These are phyloP conservation scores for Drosophila auraria DNA, from an alignment of 1,140 invertebrate genomes.

Conservation along the genomic window DNA sequence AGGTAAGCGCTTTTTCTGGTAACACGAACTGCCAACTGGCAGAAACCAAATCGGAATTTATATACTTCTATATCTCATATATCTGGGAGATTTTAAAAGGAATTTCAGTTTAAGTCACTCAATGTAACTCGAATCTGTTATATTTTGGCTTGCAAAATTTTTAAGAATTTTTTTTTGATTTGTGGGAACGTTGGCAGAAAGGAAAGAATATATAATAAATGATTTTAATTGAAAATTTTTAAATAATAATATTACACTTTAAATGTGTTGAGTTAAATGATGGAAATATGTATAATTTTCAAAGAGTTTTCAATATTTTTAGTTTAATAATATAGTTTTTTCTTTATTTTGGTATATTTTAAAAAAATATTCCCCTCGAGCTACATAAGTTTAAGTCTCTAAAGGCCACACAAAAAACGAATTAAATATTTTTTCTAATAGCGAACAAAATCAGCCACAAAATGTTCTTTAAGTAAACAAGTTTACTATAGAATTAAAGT, in stretches of 20 bases:
- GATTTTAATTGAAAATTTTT: too few relatives aligned
- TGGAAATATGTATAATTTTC: neutral
- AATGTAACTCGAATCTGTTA: neutral
- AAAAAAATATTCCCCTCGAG: too few relatives aligned
- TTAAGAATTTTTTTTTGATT: neutral
- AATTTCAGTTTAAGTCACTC: neutral
- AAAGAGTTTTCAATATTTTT: neutral
- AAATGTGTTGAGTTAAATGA: neutral
- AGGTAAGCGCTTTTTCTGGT: slow-evolving; percentile 68
- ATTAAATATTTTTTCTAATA: neutral
- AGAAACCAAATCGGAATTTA: slow-evolving; percentile 3
- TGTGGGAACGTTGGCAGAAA: neutral
- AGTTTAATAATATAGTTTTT: neutral
- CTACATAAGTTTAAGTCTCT: neutral
- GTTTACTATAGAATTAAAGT: neutral
- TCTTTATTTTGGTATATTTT: too few relatives aligned
- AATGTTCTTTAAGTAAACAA: neutral
- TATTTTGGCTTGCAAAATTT: neutral
- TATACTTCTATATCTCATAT: slow-evolving; percentile 3
- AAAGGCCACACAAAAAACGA: neutral
- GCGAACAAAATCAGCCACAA: neutral
- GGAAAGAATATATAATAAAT: neutral
- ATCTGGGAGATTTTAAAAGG: slow-evolving; percentile 4
- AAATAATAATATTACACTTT: too few relatives aligned
- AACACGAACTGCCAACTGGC: slow-evolving; percentile 26